phyloP scores from a whole-genome alignment of 2,797 vertebrate species.

The Eleutherodactylus coqui region DNA sequence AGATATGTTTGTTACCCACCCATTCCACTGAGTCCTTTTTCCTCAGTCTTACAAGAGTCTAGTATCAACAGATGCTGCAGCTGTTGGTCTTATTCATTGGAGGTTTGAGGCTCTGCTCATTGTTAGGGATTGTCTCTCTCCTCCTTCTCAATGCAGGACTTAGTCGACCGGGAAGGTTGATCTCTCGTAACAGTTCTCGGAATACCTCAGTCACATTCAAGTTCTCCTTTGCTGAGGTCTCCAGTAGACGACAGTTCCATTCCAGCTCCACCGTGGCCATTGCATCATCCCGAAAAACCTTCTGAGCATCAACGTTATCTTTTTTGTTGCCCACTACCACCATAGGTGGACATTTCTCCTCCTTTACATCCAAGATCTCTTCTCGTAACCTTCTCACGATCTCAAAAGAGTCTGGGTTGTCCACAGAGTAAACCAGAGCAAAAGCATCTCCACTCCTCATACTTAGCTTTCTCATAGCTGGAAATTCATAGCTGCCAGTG shows the following conservation, averaged over 20 bases:
- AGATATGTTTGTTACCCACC: background rate
- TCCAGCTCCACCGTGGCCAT: constrained; percentile 87
- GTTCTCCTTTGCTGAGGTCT: constrained; percentile 89
- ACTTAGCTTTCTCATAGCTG: constrained; percentile 91
- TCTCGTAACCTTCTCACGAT: constrained; percentile 83
- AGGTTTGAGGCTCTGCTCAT: constrained; percentile 77
- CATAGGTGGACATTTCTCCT: constrained; percentile 86
- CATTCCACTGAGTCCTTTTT: background rate
- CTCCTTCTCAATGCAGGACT: constrained; percentile 85
- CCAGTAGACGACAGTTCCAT: constrained; percentile 89
- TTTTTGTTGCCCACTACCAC: constrained; percentile 92
- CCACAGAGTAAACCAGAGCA: constrained; percentile 87
- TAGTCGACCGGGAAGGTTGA: constrained; percentile 83
- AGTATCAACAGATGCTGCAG: constrained; percentile 83
- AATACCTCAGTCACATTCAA: constrained; percentile 88
- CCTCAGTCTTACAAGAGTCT: background rate
- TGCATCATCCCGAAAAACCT: constrained; percentile 78
- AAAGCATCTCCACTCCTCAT: constrained; percentile 90
- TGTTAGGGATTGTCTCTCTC: constrained; percentile 89
- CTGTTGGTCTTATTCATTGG: constrained; percentile 97
- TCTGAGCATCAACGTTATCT: constrained; percentile 75
- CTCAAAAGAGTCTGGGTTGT: constrained; percentile 86
- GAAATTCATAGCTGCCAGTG: constrained; percentile 93
- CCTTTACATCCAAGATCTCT: constrained; percentile 91
- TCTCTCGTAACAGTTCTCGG: constrained; percentile 87